Evolutionary conservation across 1,140 invertebrate species (phyloP).

Genomic region (Lasioglossum albipes): DNA sequence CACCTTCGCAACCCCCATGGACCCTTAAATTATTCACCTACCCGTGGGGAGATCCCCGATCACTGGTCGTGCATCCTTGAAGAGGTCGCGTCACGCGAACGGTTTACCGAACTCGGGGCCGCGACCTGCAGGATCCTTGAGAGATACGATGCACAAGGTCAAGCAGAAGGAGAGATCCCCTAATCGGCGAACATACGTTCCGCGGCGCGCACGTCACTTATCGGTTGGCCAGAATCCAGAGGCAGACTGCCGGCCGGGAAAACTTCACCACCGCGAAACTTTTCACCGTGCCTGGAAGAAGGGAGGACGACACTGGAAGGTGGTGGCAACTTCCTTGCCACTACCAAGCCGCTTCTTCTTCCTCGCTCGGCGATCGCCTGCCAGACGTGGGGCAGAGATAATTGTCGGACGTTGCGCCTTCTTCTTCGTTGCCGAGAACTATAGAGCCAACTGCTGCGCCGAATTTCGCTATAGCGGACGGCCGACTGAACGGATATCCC

Average conservation of each 20-base stretch:
- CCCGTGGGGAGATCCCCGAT: slow-evolving; percentile 36
- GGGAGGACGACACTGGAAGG: slow-evolving; percentile 50
- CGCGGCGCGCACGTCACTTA: slow-evolving; percentile 54
- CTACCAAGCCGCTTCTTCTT: slow-evolving; percentile 52
- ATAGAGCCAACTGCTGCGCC: background rate
- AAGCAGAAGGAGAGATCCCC: background rate
- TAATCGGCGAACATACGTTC: background rate
- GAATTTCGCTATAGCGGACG: slow-evolving; percentile 24
- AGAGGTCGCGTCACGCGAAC: slow-evolving; percentile 26
- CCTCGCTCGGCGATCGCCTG: background rate
- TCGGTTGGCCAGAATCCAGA: slow-evolving; percentile 70
- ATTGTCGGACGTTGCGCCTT: slow-evolving; percentile 51
- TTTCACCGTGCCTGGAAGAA: slow-evolving; percentile 47
- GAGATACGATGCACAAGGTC: background rate
- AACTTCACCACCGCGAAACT: slow-evolving; percentile 45
- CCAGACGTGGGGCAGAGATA: slow-evolving; percentile 45
- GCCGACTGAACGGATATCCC: too few species aligned
- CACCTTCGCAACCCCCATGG: background rate
- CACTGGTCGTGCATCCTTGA: slow-evolving; percentile 37
- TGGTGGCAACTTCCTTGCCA: slow-evolving; percentile 65
- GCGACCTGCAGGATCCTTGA: too few species aligned
- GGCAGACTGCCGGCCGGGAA: slow-evolving; percentile 61
- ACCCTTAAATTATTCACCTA: slow-evolving; percentile 25
- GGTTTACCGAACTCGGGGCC: background rate
- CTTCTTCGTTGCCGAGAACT: slow-evolving; percentile 1